Percentiles rank a stretch among this genome's conserved stretches.
Evolutionary conservation across 2,888 invertebrate species (phyloP).

Genomic region (Stenodera caucasica): DNA sequence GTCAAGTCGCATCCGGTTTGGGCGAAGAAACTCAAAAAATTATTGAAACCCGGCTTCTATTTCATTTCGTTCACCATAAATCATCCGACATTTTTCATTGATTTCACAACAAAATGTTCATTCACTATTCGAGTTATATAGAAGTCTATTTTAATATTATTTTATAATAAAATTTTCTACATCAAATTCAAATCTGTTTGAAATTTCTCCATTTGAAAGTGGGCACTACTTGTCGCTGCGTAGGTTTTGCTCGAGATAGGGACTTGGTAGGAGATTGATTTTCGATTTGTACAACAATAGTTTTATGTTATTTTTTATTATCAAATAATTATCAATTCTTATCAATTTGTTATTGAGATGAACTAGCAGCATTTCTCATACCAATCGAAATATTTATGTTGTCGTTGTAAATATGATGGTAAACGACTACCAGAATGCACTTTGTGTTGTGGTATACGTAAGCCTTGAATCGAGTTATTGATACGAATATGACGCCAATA

Average conservation of each 20-base stretch:
- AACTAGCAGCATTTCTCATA: slow-evolving; percentile 32
- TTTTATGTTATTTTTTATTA: no score
- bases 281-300: no score
- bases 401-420: slow-evolving; percentile 29
- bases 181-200: no score
- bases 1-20: slow-evolving; percentile 58
- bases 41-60: slow-evolving; percentile 56
- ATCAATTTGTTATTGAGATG: neutral
- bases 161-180: no score
- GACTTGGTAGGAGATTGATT: no score
- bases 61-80: slow-evolving; percentile 58
- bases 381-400: slow-evolving; percentile 32
- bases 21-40: slow-evolving; percentile 57
- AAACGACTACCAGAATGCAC: slow-evolving; percentile 38
- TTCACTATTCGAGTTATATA: slow-evolving; percentile 31
- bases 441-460: slow-evolving; percentile 33
- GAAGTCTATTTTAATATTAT: no score
- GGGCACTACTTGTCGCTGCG: no score
- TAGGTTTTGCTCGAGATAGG: no score
- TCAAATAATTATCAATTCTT: no score
- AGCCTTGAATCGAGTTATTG: slow-evolving; percentile 36
- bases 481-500: slow-evolving; percentile 49
- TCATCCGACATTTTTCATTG: slow-evolving; percentile 52
- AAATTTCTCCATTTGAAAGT: no score
- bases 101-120: slow-evolving; percentile 42